These are phyloP conservation scores for Rhyzopertha dominica DNA, from an alignment of 1,140 invertebrate species.

Conservation along the genomic window DNA sequence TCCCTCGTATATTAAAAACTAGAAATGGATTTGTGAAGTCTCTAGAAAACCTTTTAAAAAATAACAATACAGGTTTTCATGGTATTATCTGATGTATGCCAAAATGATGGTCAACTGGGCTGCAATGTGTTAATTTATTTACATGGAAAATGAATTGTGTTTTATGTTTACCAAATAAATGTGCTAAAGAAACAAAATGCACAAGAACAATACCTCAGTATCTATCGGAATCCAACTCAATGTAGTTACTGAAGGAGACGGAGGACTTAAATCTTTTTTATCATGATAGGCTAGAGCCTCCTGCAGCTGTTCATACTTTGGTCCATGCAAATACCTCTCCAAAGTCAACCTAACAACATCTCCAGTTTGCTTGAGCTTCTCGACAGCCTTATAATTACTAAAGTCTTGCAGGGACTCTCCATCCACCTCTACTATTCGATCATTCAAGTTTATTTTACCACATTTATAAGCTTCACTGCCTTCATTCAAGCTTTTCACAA, in stretches of 20 bases:
- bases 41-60: no score
- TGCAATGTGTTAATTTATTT: no score
- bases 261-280: constrained; percentile 59
- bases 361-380: constrained; percentile 78
- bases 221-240: constrained; percentile 66
- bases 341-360: constrained; percentile 72
- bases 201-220: no score
- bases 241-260: constrained; percentile 67
- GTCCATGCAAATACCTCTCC: constrained; percentile 79
- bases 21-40: no score
- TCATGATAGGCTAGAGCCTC: constrained; percentile 64
- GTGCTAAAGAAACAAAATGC: no score
- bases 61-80: no score
- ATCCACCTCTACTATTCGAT: constrained; percentile 87
- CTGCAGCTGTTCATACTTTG: constrained; percentile 86
- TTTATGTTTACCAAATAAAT: no score
- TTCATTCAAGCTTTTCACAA: constrained; percentile 91
- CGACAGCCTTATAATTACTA: constrained; percentile 86
- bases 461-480: constrained; percentile 85
- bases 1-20: no score
- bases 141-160: no score
- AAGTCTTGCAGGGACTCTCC: constrained; percentile 73
- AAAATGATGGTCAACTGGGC: no score
- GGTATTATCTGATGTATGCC: no score
- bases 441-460: constrained; percentile 84